These are phyloP conservation scores for Mimas tiliae DNA, from an alignment of 2,888 invertebrate genomes.

Conservation along the genomic window DNA sequence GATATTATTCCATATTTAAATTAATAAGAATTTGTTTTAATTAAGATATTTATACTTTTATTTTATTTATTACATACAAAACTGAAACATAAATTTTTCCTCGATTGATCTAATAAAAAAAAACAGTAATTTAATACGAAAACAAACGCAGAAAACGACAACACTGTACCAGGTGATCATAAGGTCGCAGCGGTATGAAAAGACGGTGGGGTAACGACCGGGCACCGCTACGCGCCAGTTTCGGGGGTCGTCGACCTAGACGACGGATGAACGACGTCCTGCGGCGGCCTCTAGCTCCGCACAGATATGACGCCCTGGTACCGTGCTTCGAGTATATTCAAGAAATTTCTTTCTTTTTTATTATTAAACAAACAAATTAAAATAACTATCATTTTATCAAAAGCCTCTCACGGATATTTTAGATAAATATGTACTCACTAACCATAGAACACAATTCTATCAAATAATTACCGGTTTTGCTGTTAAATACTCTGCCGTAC, in stretches of 20 bases:
- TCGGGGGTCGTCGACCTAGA: constrained; percentile 77
- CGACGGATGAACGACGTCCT: constrained; percentile 64
- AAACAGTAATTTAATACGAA: constrained; percentile 35
- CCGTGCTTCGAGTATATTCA: constrained; percentile 31
- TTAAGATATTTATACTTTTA: too few species aligned
- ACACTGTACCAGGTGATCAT: constrained; percentile 73
- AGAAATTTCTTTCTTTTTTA: constrained; percentile 1
- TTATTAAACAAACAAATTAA: too few species aligned
- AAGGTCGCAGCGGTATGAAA: constrained; percentile 73
- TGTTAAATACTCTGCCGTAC: too few species aligned
- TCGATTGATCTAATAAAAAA: constrained; percentile 31
- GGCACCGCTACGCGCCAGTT: constrained; percentile 80
- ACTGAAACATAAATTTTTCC: too few species aligned
- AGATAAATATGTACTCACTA: too few species aligned
- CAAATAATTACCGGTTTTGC: too few species aligned
- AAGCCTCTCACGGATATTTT: too few species aligned
- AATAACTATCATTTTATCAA: too few species aligned
- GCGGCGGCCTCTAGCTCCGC: constrained; percentile 61
- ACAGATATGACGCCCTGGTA: constrained; percentile 63
- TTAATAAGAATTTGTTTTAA: too few species aligned
- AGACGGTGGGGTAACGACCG: constrained; percentile 82
- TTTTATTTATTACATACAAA: too few species aligned
- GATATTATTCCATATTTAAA: too few species aligned
- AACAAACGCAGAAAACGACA: constrained; percentile 45
- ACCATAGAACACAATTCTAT: too few species aligned